phyloP scores from a whole-genome alignment of 35 echinoderm and acorn worm species.

The Acanthaster planci region DNA sequence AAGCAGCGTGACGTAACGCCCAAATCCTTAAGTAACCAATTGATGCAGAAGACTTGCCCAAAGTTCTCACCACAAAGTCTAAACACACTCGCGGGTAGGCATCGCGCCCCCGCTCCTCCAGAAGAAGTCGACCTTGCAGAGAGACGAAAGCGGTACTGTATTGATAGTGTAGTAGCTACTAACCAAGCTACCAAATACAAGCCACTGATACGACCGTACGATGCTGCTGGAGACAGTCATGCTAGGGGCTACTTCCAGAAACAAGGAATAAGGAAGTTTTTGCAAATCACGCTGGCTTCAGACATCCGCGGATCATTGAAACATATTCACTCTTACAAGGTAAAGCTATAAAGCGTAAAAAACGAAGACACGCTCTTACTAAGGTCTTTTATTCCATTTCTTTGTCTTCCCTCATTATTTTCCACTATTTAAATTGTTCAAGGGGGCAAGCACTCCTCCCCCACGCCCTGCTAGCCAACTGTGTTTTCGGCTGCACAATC shows the following conservation, averaged over 20 bases:
- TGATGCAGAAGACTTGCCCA: no score
- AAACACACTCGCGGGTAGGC: conserved; percentile 43
- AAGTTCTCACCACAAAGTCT: not conserved
- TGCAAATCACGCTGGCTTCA: conserved; percentile 7
- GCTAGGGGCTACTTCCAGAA: conserved; percentile 46
- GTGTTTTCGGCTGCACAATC: no score
- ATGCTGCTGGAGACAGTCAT: conserved; percentile 49
- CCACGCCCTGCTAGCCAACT: no score
- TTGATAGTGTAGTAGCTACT: conserved; percentile 52
- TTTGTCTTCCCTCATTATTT: no score
- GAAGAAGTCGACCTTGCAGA: conserved; percentile 12
- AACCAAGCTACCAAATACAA: conserved; percentile 62
- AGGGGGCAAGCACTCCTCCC: no score
- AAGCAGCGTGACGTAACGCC: no score
- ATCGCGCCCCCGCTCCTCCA: conserved; percentile 27
- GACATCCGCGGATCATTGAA: not conserved
- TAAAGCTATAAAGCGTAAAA: no score
- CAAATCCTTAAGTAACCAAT: no score
- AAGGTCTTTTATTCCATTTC: no score
- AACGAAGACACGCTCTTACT: no score
- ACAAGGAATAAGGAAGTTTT: conserved; percentile 27
- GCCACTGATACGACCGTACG: conserved; percentile 52
- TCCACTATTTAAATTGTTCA: no score
- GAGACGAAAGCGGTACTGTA: conserved; percentile 31
- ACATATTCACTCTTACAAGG: no score